Base-by-base conservation (phyloP, 2,113 vertebrate species). In the Psephotus haematonotus region DNA sequence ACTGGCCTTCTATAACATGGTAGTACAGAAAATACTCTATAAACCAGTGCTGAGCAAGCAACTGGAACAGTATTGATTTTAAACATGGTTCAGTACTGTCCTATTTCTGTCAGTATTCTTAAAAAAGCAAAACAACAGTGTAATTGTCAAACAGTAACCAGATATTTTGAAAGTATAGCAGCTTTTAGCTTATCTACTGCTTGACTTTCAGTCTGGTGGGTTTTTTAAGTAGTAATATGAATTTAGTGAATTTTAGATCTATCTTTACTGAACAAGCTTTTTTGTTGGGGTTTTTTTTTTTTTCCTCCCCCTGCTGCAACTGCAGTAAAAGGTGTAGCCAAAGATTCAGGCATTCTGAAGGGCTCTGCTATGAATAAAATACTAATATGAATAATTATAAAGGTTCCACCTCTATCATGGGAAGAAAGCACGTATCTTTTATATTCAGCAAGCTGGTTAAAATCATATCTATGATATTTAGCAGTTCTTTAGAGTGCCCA, bases 261-360 rank as follows among this genome's bases (percentile, higher is more conserved):
- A 17, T 81, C 75, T 93, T 95, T 87, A 89, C 44, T 39, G 62
- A 94, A 75, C 31, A 77, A 91, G 92, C 39, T 35, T 31, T 41
- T 24, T 18, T 60, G 53, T 55, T 31, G 17, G 17, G 44, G 17
- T 64, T 64, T 55, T n/a, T 31, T 74, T 64, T 63, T 14, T 22
- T 23, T 5, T 2, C 13, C n/a, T 59, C 13, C 33, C 13, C 33
- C 92, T 96, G 96, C 95, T 90, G 97, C 96, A 98, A 96, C 96
- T 98, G 97, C 93, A 96, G 96, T 95, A 94, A 96, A 97, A 97
- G 88, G 88, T 94, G 86, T 96, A 97, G 93, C 79, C 76, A 79
- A 88, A 91, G 75, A 86, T 91, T 79, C 80, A 82, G 70, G 57
- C 70, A 50, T 93, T 67, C 62, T 71, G 89, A 93, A 82, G 71